A percentile compares a stretch with the other conserved stretches of the same genome.
phyloP scores from a whole-genome alignment of 2,888 invertebrate genomes.

The Aspidiotus rigidus region DNA sequence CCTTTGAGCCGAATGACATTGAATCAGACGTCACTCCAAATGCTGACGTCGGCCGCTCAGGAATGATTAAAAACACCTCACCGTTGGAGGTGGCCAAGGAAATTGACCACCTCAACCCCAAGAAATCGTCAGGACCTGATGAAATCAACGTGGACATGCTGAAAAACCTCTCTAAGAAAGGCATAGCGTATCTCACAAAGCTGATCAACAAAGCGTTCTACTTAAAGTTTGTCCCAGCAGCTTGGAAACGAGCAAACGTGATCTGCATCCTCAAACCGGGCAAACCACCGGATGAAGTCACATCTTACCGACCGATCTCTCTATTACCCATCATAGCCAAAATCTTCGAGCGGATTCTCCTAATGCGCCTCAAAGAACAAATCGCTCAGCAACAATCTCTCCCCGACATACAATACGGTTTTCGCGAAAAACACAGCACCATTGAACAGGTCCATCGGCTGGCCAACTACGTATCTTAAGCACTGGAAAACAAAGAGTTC shows the following conservation, averaged over 20 bases:
- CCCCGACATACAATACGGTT: conserved; percentile 11
- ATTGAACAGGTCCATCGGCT: conserved; percentile 3
- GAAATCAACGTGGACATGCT: conserved; percentile 1
- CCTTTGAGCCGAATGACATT: conserved; percentile 2
- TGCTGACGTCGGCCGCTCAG: background rate
- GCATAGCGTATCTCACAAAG: background rate
- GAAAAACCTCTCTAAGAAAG: conserved; percentile 4
- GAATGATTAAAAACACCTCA: conserved; percentile 4
- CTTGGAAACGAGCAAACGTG: background rate
- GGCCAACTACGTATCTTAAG: background rate
- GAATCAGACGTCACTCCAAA: conserved; percentile 1
- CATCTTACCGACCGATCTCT: background rate
- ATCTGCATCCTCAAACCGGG: conserved; percentile 2
- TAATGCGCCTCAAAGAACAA: background rate
- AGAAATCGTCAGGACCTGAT: conserved; percentile 3
- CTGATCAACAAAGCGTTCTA: background rate
- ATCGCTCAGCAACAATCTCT: background rate
- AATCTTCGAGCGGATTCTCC: conserved; percentile 7
- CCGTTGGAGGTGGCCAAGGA: background rate
- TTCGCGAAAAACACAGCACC: conserved; percentile 7
- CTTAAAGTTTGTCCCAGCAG: background rate
- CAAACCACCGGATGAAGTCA: background rate
- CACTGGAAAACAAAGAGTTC: conserved; percentile 8
- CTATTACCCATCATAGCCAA: conserved; percentile 5
- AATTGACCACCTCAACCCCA: background rate